Conservation (phyloP, 53 echinoderm and acorn worm genomes). For the Luidia sarsii region DNA sequence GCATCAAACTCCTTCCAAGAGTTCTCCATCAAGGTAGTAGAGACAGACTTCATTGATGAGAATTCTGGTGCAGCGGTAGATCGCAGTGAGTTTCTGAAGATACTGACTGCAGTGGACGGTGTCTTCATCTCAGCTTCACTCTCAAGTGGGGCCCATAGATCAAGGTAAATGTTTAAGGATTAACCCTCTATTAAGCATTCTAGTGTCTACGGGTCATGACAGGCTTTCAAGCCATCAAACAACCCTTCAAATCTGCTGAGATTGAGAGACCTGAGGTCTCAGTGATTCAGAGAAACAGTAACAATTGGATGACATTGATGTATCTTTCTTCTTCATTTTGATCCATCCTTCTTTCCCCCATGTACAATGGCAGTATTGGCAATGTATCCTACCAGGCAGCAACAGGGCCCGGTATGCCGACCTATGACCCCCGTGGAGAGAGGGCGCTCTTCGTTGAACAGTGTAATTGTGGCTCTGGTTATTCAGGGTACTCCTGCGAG, state of each 20-base stretch:
- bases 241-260: too few species aligned
- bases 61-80: neutral
- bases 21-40: constrained; percentile 42
- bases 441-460: constrained; percentile 84
- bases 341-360: neutral
- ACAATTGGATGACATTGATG: too few species aligned
- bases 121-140: constrained; percentile 73
- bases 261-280: too few species aligned
- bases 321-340: too few species aligned
- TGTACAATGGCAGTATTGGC: constrained; percentile 61
- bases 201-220: too few species aligned
- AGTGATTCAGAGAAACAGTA: too few species aligned
- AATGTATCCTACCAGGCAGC: constrained; percentile 57
- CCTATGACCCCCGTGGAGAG: constrained; percentile 54
- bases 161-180: too few species aligned
- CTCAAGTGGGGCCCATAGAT: constrained; percentile 56
- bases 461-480: constrained; percentile 77
- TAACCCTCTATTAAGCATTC: too few species aligned
- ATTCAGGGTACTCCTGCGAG: constrained; percentile 85
- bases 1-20: constrained; percentile 6
- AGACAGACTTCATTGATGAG: constrained; percentile 44
- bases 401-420: constrained; percentile 27
- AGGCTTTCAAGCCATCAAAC: too few species aligned
- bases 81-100: constrained; percentile 70
- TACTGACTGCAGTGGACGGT: constrained; percentile 55